phyloP scores from a whole-genome alignment of 2,113 vertebrate genomes.

The Apodemus sylvaticus region DNA sequence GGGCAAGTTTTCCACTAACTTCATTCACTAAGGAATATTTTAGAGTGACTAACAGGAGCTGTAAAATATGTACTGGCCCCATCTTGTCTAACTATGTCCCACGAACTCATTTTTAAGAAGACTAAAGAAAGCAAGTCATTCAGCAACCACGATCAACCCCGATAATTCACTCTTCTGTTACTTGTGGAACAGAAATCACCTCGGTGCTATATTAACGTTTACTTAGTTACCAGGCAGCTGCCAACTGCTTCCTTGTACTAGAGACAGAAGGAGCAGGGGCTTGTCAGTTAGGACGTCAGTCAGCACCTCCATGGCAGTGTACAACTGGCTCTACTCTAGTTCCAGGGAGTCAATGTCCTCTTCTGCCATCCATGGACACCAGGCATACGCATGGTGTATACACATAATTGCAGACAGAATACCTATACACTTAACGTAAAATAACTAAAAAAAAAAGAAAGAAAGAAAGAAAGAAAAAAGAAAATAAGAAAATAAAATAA shows the following conservation, averaged over 20 bases:
- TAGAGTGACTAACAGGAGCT: slow-evolving; percentile 44
- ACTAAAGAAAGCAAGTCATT: slow-evolving; percentile 63
- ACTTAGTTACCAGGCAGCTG: background rate
- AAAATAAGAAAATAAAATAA: background rate
- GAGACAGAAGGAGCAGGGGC: background rate
- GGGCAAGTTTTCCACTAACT: background rate
- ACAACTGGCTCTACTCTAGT: background rate
- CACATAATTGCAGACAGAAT: background rate
- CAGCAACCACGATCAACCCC: slow-evolving; percentile 48
- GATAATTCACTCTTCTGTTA: slow-evolving; percentile 77
- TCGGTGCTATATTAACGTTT: slow-evolving; percentile 52
- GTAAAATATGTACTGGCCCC: background rate
- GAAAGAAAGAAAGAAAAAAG: background rate
- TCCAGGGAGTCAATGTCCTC: background rate
- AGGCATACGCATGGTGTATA: background rate
- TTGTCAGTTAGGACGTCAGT: background rate
- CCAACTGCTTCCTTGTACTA: background rate
- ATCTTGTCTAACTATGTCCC: background rate
- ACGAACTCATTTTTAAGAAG: background rate
- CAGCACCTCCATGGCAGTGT: background rate
- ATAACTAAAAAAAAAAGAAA: background rate
- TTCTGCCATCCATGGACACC: background rate
- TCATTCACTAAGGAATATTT: background rate
- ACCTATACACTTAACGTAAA: background rate
- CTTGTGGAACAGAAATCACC: slow-evolving; percentile 43